Percentiles rank a stretch among this genome's conserved stretches.
phyloP scores from a whole-genome alignment of 2,113 vertebrate species.

The Amia ocellicauda region DNA sequence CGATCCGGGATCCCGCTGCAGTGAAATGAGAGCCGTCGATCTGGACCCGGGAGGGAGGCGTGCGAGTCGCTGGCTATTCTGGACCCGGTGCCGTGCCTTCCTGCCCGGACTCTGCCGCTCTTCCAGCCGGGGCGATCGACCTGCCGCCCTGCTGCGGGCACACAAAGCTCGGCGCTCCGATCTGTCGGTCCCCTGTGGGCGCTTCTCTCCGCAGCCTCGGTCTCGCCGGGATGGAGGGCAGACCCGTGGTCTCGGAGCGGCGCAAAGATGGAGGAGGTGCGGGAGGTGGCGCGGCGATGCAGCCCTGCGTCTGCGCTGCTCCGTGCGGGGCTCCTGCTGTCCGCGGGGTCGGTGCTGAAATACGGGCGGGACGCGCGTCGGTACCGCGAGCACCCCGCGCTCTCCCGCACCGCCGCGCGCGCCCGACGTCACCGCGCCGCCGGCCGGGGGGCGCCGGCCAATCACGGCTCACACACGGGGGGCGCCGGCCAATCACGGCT shows the following conservation, averaged over 20 bases:
- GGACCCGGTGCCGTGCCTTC: background rate
- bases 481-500: too few species aligned
- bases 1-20: constrained; percentile 22
- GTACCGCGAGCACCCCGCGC: too few species aligned
- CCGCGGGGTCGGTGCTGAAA: too few species aligned
- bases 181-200: constrained; percentile 10
- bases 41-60: background rate
- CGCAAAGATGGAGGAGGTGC: constrained; percentile 32
- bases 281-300: constrained; percentile 19
- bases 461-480: too few species aligned
- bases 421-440: too few species aligned
- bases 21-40: constrained; percentile 12
- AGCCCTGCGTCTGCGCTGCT: background rate
- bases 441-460: too few species aligned
- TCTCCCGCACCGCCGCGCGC: too few species aligned
- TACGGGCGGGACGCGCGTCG: too few species aligned
- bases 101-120: too few species aligned
- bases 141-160: constrained; percentile 31
- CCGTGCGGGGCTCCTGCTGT: too few species aligned
- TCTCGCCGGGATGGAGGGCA: constrained; percentile 2
- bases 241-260: constrained; percentile 20
- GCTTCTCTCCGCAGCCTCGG: constrained; percentile 9
- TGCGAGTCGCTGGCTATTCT: background rate
- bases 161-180: constrained; percentile 41
- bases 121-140: constrained; percentile 13